A percentile compares a stretch with the other conserved stretches of the same genome.
These are phyloP conservation scores for Eretmochelys imbricata DNA, from an alignment of 2,113 vertebrate genomes.

Conservation along the genomic window DNA sequence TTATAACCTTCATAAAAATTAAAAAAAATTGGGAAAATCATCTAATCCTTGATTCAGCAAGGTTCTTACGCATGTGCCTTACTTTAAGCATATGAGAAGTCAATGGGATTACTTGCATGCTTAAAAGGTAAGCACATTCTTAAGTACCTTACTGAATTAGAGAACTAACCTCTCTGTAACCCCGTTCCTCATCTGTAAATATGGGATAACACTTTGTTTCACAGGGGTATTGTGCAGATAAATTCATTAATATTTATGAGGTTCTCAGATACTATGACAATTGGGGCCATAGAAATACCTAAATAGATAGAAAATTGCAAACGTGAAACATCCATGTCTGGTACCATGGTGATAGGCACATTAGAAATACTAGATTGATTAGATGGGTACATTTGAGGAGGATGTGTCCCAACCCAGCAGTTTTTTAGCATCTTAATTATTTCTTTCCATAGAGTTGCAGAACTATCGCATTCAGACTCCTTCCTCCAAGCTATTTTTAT, in stretches of 20 bases:
- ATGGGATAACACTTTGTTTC: not conserved
- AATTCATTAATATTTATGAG: not conserved
- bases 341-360: not conserved
- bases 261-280: not conserved
- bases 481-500: not conserved
- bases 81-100: not conserved
- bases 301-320: not conserved
- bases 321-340: not conserved
- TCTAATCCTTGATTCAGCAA: not conserved
- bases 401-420: too few relatives aligned
- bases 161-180: not conserved
- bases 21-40: conserved; percentile 12
- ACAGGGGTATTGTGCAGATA: not conserved
- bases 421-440: not conserved
- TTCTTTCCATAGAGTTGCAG: not conserved
- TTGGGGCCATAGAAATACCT: not conserved
- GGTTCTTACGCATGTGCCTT: not conserved
- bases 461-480: not conserved
- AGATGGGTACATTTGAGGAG: not conserved
- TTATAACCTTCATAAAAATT: not conserved
- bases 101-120: not conserved
- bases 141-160: not conserved
- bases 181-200: not conserved
- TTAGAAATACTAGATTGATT: not conserved
- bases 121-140: not conserved